Evolutionary conservation across 1,140 invertebrate species (phyloP).

Genomic region (Diploscapter pachys): DNA sequence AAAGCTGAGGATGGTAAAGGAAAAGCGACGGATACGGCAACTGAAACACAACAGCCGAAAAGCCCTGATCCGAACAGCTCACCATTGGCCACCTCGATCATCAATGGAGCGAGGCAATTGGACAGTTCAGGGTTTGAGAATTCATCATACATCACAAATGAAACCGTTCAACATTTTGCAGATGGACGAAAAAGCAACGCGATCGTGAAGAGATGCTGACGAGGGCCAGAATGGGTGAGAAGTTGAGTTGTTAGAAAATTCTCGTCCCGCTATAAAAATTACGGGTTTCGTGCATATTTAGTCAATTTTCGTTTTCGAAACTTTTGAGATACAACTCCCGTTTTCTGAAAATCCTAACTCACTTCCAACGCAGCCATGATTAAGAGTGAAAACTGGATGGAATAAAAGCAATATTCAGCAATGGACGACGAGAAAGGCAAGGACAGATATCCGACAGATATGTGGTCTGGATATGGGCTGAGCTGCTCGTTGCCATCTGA

Average conservation of each 20-base stretch:
- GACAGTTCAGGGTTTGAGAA: constrained; percentile 42
- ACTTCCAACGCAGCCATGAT: not conserved
- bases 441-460: constrained; percentile 45
- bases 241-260: not conserved
- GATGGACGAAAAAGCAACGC: constrained; percentile 44
- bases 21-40: not conserved
- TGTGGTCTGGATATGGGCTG: constrained; percentile 53
- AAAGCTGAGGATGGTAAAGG: no score
- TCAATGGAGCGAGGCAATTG: constrained; percentile 49
- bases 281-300: not conserved
- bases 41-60: constrained; percentile 4
- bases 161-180: constrained; percentile 33
- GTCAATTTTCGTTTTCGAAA: not conserved
- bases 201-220: constrained; percentile 49
- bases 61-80: constrained; percentile 51
- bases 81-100: constrained; percentile 51
- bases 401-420: constrained; percentile 1
- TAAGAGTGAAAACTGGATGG: no score
- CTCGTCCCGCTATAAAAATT: not conserved
- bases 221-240: constrained; percentile 36
- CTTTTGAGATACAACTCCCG: not conserved
- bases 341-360: not conserved
- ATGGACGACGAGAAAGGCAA: constrained; percentile 28
- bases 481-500: constrained; percentile 54
- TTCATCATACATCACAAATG: not conserved